Evolutionary conservation across 1,140 invertebrate genomes (phyloP).

Genomic region (Chelonus insularis): DNA sequence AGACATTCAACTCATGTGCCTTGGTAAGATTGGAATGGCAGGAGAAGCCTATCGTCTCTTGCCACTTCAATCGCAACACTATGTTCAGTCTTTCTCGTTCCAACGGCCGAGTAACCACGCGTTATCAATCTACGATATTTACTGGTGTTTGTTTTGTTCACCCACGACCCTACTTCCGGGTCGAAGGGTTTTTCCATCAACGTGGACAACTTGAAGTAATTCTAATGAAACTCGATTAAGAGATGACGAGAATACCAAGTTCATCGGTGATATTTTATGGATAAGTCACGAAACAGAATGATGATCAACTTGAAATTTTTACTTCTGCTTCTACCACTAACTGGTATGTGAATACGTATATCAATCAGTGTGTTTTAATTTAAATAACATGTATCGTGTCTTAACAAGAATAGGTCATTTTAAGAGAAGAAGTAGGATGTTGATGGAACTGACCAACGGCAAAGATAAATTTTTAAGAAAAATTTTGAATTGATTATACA

Average conservation of each 20-base stretch:
- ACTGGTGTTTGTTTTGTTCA: background rate
- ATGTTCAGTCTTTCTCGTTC: conserved; percentile 55
- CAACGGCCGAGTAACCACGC: conserved; percentile 47
- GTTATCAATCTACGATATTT: conserved; percentile 5
- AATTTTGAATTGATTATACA: no score
- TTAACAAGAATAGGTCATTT: no score
- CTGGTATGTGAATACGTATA: conserved; percentile 47
- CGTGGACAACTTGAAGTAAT: background rate
- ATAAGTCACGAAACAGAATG: conserved; percentile 8
- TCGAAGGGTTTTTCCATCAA: background rate
- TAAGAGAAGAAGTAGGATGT: no score
- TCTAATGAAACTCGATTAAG: background rate
- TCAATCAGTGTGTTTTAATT: no score
- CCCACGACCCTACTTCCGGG: background rate
- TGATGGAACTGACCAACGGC: no score
- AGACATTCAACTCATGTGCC: conserved; percentile 31
- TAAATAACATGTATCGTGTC: no score
- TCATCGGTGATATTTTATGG: background rate
- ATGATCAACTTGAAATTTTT: conserved; percentile 43
- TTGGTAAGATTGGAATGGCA: conserved; percentile 45
- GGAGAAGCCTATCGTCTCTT: conserved; percentile 29
- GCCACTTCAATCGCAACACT: conserved; percentile 23
- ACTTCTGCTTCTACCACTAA: conserved; percentile 41
- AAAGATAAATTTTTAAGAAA: no score
- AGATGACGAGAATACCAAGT: background rate